Base-by-base conservation (phyloP, 2,797 vertebrate genomes). In the Heterohyrax brucei region DNA sequence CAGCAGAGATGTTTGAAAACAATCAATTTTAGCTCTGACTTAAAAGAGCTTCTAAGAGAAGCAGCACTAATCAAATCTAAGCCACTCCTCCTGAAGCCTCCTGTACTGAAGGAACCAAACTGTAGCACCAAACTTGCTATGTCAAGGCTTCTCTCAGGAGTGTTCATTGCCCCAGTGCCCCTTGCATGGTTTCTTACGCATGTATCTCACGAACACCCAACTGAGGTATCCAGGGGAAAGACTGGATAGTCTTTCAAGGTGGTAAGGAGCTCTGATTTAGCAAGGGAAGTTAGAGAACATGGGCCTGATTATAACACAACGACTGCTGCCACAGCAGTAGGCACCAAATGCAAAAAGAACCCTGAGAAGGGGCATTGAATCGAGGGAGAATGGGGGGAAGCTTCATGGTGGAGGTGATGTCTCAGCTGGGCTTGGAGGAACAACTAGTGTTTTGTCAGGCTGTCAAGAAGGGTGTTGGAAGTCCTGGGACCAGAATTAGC, bases 381-480 rank as follows among this genome's bases (percentile, higher is more conserved):
- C 3, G 26, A 56, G 82, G 59, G 68, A n/a, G 2, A 56, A 70
- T 10, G 33, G n/a, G 59, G 30, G 7, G 76, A 92, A 33, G 22
- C 53, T 7, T 68, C 14, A 2, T 3, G 68, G 12, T 24, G 59
- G 70, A 72, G 48, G 70, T 19, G 30, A 44, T 10, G 33, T 26
- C n/a, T 48, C 14, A 88, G 13, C 26, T n/a, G 19, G n/a, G 56
- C 28, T 91, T 70, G 50, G 75, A 88, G 72, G 28, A 85, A 30
- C 50, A 24, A 75, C 44, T 4, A 48, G 26, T 14, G 28, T 24
- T 77, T n/a, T 2, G 61, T 64, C 8, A 33, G 28, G 33, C 10
- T 61, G n/a, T 85, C 88, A 53, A 86, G 56, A 44, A 94, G 33
- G 90, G 78, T 33, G 82, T 21, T 87, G 48, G 64, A 77, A 81